A percentile compares a stretch with the other conserved stretches of the same genome.
These are phyloP conservation scores for Bombus confusus DNA, from an alignment of 1,140 invertebrate species.

Conservation along the genomic window DNA sequence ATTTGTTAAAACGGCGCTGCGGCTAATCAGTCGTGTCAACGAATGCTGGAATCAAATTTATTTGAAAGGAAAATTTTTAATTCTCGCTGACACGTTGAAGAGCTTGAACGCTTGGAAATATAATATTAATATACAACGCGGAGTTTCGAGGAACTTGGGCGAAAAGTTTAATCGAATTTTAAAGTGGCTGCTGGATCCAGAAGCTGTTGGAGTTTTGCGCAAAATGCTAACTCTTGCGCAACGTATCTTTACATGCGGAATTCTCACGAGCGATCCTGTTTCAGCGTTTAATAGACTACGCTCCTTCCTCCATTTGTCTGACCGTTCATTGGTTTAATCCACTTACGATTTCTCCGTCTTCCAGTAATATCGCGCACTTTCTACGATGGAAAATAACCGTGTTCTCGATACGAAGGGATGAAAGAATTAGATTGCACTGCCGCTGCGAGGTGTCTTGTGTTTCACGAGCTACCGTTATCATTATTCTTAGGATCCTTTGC, in stretches of 20 bases:
- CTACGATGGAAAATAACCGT: too few relatives aligned
- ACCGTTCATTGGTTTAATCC: background rate
- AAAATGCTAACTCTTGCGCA: background rate
- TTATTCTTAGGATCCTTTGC: background rate
- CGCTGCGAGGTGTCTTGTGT: background rate
- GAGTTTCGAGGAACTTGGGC: background rate
- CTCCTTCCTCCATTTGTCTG: background rate
- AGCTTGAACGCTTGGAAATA: too few relatives aligned
- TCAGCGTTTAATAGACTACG: background rate
- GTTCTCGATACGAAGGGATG: background rate
- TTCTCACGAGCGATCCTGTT: background rate
- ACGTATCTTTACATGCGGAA: slow-evolving; percentile 6
- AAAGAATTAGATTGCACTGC: background rate
- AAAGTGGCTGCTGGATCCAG: background rate
- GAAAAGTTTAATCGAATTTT: slow-evolving; percentile 33
- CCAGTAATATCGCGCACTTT: too few relatives aligned
- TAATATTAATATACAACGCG: background rate
- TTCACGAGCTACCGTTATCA: background rate
- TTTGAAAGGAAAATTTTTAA: background rate
- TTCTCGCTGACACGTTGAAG: background rate
- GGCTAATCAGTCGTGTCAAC: background rate
- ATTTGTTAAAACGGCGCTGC: background rate
- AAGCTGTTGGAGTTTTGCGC: background rate
- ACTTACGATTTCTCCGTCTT: background rate
- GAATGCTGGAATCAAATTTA: background rate